Conservation (phyloP, 2,113 vertebrate species). For the Corythoichthys haematopterus region DNA sequence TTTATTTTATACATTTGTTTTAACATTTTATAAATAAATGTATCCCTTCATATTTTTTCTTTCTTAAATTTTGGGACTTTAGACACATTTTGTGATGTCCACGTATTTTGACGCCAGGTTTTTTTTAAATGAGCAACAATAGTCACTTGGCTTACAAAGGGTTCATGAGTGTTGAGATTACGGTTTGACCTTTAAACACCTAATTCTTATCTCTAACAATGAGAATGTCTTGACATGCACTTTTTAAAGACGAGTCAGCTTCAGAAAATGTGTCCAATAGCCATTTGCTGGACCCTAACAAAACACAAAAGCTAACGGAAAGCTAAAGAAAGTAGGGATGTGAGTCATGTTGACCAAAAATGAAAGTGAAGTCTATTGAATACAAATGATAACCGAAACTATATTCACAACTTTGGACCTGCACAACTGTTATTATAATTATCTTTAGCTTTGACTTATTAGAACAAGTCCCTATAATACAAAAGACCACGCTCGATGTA, state of each 20-base stretch:
- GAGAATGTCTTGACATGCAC: constrained; percentile 8
- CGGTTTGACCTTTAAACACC: constrained; percentile 32
- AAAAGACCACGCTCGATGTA: neutral
- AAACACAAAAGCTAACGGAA: neutral
- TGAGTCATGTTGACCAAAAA: neutral
- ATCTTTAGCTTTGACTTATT: neutral
- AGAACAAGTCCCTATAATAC: neutral
- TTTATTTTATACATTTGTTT: too few species aligned
- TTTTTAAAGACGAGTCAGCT: neutral
- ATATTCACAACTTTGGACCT: too few species aligned
- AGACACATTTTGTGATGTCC: too few species aligned
- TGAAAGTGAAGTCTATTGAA: neutral
- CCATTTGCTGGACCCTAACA: neutral
- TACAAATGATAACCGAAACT: neutral
- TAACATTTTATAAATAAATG: too few species aligned
- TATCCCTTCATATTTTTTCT: too few species aligned
- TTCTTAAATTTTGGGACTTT: too few species aligned
- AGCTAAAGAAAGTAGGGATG: neutral
- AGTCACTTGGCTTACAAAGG: constrained; percentile 12
- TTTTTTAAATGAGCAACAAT: too few species aligned
- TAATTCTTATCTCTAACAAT: neutral
- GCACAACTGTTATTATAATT: neutral
- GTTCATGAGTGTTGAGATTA: constrained; percentile 22
- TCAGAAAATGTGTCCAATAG: neutral
- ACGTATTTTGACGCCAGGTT: too few species aligned